phyloP scores from a whole-genome alignment of 1,140 invertebrate species.

The Eurosta solidaginis region DNA sequence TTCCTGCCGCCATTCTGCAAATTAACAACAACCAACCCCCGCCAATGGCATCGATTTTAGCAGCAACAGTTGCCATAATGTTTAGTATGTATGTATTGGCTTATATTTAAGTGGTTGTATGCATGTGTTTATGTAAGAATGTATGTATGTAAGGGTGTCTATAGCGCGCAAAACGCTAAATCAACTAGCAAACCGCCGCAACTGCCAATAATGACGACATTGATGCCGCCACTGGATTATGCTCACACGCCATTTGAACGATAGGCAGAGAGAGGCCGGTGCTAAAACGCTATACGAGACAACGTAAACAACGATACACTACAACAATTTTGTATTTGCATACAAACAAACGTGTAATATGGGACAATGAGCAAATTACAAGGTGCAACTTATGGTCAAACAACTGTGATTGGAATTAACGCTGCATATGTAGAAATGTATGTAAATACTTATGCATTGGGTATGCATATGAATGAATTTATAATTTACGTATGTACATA shows the following conservation, averaged over 20 bases:
- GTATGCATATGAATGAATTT: no score
- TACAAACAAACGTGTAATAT: background rate
- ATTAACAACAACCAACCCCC: background rate
- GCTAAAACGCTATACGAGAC: background rate
- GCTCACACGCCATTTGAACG: conserved; percentile 13
- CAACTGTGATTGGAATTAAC: conserved; percentile 23
- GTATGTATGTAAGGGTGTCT: background rate
- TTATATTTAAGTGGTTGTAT: background rate
- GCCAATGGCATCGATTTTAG: background rate
- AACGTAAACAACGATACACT: no score
- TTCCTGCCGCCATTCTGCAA: background rate
- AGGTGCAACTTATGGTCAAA: conserved; percentile 23
- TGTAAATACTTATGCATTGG: no score
- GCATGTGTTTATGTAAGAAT: background rate
- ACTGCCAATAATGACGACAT: conserved; percentile 28
- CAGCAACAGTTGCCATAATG: background rate
- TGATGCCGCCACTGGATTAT: conserved; percentile 26
- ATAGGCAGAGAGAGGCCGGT: background rate
- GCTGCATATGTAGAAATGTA: no score
- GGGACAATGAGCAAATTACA: conserved; percentile 18
- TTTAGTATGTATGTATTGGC: background rate
- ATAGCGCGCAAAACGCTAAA: conserved; percentile 4
- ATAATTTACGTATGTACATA: no score
- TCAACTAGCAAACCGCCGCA: conserved; percentile 18
- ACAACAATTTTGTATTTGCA: no score